Base-by-base conservation (phyloP, 92 coral and sea anemone genomes). In the Umimayanthus kanabou region DNA sequence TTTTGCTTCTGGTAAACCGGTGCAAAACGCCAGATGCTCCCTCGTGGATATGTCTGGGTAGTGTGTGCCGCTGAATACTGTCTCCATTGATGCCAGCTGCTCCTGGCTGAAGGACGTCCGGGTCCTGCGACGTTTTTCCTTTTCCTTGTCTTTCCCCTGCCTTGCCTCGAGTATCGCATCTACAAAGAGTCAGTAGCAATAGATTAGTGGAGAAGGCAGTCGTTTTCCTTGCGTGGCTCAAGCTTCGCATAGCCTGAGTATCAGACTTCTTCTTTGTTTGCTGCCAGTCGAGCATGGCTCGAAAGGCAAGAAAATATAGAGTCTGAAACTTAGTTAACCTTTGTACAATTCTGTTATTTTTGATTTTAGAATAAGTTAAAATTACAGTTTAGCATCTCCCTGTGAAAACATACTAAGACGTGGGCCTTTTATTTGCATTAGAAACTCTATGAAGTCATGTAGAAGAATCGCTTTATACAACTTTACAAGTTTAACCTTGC, bases 71-170 rank as follows among this genome's bases (percentile, higher is more conserved):
- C 66, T 43, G 67, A 83, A 83, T 45, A 83, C 87, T 11, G 78
- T 45, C 45, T 83, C 87, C 8, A 83, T 47, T 83, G 79, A 28
- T 6, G 87, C 78, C 25, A 83, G 78, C 43, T 83, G 87, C 64
- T 83, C 87, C 66, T 83, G 79, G 64, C 87, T 83, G 67, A 83
- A 83, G 1, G 87, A 78, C 53, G 87, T 83, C 26, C 87, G 76
- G 64, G 87, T 83, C 64, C 87, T 83, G 33, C 87, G 61, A 25
- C 87, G 87, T 70, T 70, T 83, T 45, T 70, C 87, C 66, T 9
- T 25, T 6, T 29, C 79, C 0, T 83, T 83, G 23, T 26, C 47
- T 16, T 47, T 47, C 65, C 78, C 87, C 53, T 83, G 67, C 39
- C 74, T 83, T 13, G 74, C 87, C 66, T 83, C 79, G 14, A 83